Evolutionary conservation across 2,888 invertebrate genomes (phyloP).

Genomic region (Parasteatoda lunata): DNA sequence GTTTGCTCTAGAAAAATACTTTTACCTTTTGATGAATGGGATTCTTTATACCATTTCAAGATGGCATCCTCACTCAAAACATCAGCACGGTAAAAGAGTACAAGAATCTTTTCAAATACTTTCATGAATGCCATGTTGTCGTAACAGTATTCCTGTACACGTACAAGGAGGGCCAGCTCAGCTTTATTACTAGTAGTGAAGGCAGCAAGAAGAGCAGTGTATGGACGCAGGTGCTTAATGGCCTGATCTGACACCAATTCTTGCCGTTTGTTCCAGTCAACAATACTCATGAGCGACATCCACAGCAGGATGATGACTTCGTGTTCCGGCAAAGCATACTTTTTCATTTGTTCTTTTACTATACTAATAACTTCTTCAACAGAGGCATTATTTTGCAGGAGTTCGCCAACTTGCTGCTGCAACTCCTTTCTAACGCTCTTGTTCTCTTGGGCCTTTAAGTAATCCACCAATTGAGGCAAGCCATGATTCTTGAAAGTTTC

Average conservation of each 20-base stretch:
- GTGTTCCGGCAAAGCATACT: conserved; percentile 90
- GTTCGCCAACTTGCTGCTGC: conserved; percentile 84
- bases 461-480: conserved; percentile 83
- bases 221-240: conserved; percentile 79
- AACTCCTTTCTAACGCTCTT: conserved; percentile 88
- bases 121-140: conserved; percentile 99
- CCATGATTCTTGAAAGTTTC: conserved; percentile 87
- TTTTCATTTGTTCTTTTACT: conserved; percentile 88
- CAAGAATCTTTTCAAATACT: conserved; percentile 96
- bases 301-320: conserved; percentile 93
- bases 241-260: conserved; percentile 97
- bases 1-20: conserved; percentile 98
- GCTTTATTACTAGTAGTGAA: conserved; percentile 90
- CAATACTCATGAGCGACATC: conserved; percentile 94
- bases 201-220: conserved; percentile 88
- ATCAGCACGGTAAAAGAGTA: conserved; percentile 88
- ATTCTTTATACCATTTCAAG: conserved; percentile 96
- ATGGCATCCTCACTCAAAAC: conserved; percentile 96
- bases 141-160: conserved; percentile 98
- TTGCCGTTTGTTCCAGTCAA: conserved; percentile 99
- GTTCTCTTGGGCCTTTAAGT: conserved; percentile 77
- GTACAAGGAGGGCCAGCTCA: conserved; percentile 89
- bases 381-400: conserved; percentile 89
- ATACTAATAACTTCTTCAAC: conserved; percentile 87
- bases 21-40: conserved; percentile 94